Evolutionary conservation across 2,888 invertebrate species (phyloP).

Genomic region (Cephus pygmeus): DNA sequence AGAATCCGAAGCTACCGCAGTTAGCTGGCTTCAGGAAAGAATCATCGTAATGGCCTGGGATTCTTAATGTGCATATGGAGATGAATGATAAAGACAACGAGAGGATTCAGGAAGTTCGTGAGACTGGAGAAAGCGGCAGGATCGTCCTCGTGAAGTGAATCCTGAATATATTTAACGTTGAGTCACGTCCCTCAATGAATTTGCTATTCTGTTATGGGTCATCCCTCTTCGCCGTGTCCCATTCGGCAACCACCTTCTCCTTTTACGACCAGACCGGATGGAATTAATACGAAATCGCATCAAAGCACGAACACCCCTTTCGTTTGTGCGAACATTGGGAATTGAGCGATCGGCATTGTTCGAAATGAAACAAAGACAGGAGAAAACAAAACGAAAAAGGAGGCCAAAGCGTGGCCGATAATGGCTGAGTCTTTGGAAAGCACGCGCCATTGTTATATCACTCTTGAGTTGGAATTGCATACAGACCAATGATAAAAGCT

Average conservation of each 20-base stretch:
- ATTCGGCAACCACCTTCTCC: not conserved
- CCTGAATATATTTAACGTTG: not conserved
- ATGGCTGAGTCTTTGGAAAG: conserved; percentile 32
- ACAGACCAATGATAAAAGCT: not conserved
- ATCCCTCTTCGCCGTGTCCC: not conserved
- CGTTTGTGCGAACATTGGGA: conserved; percentile 33
- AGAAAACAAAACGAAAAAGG: conserved; percentile 30
- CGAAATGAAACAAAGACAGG: conserved; percentile 35
- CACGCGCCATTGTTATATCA: conserved; percentile 29
- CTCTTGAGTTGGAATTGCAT: not conserved
- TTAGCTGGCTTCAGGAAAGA: not conserved
- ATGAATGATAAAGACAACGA: not conserved
- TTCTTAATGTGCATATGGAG: not conserved
- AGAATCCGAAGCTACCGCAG: not conserved
- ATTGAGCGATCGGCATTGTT: conserved; percentile 39
- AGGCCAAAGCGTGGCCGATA: conserved; percentile 29
- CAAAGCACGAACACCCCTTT: conserved; percentile 25
- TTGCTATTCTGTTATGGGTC: not conserved
- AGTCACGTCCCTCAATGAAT: not conserved
- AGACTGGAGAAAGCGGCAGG: not conserved
- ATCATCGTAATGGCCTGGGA: not conserved
- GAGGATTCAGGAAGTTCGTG: too few relatives aligned
- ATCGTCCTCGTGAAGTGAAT: not conserved
- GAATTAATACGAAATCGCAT: conserved; percentile 30
- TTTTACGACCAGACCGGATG: not conserved